Percentiles rank a stretch among this genome's conserved stretches.
phyloP scores from a whole-genome alignment of 2,113 vertebrate genomes.

The Spheniscus mendiculus region DNA sequence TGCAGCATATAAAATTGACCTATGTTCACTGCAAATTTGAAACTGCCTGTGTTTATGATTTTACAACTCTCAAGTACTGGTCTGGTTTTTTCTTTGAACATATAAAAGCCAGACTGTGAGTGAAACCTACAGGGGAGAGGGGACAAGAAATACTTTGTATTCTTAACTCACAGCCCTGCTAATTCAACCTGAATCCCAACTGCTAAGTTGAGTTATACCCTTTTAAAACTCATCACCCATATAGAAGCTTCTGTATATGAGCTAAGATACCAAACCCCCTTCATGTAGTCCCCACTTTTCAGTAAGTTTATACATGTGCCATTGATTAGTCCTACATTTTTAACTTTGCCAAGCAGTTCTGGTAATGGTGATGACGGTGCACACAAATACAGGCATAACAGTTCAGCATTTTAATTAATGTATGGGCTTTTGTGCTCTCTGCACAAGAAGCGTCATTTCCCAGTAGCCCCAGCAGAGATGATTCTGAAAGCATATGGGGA shows the following conservation, averaged over 20 bases:
- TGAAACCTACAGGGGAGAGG: neutral
- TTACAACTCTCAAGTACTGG: neutral
- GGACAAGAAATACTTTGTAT: neutral
- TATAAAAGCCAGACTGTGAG: neutral
- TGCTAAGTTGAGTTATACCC: neutral
- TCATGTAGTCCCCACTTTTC: neutral
- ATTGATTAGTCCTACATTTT: neutral
- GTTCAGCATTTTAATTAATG: neutral
- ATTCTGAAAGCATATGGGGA: neutral
- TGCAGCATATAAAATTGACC: neutral
- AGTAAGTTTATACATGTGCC: neutral
- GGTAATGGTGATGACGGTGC: neutral
- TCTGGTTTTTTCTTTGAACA: neutral
- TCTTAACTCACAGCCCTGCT: neutral
- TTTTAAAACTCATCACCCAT: neutral
- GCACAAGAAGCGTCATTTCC: rapidly evolving
- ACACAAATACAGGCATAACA: neutral
- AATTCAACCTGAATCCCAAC: neutral
- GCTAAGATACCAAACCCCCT: neutral
- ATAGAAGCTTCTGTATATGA: neutral
- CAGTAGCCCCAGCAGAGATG: neutral
- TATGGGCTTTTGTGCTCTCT: neutral
- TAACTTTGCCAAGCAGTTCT: neutral
- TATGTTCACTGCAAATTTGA: neutral
- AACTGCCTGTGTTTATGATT: neutral